These are phyloP conservation scores for Nothobranchius furzeri DNA, from an alignment of 2,113 vertebrate genomes.

Conservation along the genomic window DNA sequence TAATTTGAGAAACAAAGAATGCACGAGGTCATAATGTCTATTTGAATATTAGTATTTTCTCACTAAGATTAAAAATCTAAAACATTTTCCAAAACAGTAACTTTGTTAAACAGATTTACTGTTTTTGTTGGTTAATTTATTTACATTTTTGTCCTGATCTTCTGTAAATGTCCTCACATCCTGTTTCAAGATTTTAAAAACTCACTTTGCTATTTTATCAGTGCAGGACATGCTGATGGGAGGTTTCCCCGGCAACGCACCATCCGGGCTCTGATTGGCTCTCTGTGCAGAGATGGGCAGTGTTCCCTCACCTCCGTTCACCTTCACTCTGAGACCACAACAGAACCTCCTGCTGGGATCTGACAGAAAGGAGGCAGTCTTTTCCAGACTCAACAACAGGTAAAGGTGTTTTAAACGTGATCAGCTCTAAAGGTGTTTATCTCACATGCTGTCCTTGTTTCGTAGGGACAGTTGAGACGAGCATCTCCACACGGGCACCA, in stretches of 20 bases:
- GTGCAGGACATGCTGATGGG: conserved; percentile 66
- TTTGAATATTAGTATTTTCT: too few species aligned
- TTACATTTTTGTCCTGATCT: too few species aligned
- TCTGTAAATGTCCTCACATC: too few species aligned
- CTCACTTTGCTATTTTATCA: conserved; percentile 71
- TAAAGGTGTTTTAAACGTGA: neutral
- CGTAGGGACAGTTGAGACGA: conserved; percentile 92
- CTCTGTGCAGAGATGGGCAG: conserved; percentile 40
- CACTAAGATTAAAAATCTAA: too few species aligned
- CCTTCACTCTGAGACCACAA: conserved; percentile 62
- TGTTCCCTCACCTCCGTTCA: conserved; percentile 67
- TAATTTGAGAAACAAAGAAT: too few species aligned
- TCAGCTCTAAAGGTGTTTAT: neutral
- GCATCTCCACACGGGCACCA: conserved; percentile 94
- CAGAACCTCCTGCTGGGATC: conserved; percentile 50
- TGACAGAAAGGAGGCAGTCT: neutral
- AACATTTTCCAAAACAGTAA: too few species aligned
- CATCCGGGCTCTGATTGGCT: conserved; percentile 27
- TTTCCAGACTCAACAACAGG: too few species aligned
- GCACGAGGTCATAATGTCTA: too few species aligned
- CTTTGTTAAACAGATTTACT: too few species aligned
- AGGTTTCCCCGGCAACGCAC: neutral
- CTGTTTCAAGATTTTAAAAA: neutral
- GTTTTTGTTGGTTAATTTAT: too few species aligned
- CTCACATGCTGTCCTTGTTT: conserved; percentile 72